Base-by-base conservation (phyloP, 2,888 invertebrate genomes). In the Cremastobaeus sp. region DNA sequence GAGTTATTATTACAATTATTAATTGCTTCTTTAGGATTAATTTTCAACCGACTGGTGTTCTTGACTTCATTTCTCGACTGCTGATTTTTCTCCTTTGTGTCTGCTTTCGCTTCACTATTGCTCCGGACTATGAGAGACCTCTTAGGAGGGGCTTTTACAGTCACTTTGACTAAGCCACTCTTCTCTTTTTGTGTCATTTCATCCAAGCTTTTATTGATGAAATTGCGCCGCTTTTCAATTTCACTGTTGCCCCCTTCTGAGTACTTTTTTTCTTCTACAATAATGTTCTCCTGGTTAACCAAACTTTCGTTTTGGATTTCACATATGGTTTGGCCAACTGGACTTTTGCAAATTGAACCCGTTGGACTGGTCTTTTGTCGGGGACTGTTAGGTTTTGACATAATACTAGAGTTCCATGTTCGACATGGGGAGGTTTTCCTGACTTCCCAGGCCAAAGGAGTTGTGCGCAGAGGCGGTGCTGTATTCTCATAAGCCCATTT, bases 401-500 rank as follows among this genome's bases (percentile, higher is more conserved):
- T 55, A 1, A 76, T 70, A 1, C 82, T 79, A 1, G 85, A 81
- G 55, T 80, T 85, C 84, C 84, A 87, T 1, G 82, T 81, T 45
- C 87, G 79, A 65, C 87, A 86, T 0, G 87, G 87, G 1, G 87
- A 95, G 34, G 95, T 95, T 89, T 98, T 98, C 71, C 97, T 91
- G 34, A 98, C 94, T 88, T 98, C 98, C 98, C 98, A 98, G 0
- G 98, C 95, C 55, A 98, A 89, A 12, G 97, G 96, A 41, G 94
- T 94, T 0, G 96, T 96, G 79, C 96, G 90, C 82, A 96, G 92
- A 0, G 94, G 93, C 18, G 92, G 91, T 3, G 95, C 93, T 1
- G 97, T 95, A 78, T 95, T 94, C 85, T 98, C 98, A 85, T 96
- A 98, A 73, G 96, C 96, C 93, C 95, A 95, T 88, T 98, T 96